These are phyloP conservation scores for Prionailurus bengalensis DNA, from an alignment of 2,113 vertebrate genomes.

Conservation along the genomic window DNA sequence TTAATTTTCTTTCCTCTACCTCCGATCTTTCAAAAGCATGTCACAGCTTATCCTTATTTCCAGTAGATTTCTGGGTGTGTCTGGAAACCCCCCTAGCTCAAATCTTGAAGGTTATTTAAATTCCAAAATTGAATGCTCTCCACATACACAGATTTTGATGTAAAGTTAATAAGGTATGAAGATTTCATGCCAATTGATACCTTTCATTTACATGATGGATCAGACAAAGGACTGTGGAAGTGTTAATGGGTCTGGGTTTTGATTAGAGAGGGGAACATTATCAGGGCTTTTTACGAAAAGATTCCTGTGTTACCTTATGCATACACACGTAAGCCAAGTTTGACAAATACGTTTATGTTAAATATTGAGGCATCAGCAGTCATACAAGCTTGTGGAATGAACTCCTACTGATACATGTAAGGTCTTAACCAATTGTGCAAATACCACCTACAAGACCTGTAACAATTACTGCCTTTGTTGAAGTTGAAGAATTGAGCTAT, in stretches of 20 bases:
- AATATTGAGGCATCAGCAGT: background rate
- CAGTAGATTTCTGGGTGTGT: slow-evolving; percentile 40
- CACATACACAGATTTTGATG: slow-evolving; percentile 28
- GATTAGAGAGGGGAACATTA: background rate
- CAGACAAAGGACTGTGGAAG: background rate
- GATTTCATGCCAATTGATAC: background rate
- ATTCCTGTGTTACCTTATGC: background rate
- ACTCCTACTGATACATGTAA: background rate
- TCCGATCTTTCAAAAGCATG: background rate
- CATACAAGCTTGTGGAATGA: background rate
- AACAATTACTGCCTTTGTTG: background rate
- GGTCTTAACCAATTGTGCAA: background rate
- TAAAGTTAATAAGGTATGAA: slow-evolving; percentile 42
- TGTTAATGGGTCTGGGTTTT: background rate
- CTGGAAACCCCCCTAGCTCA: slow-evolving; percentile 1
- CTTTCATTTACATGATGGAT: background rate
- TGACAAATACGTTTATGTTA: slow-evolving; percentile 48
- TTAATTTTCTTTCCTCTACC: slow-evolving; percentile 56
- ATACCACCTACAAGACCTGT: background rate
- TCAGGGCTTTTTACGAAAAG: background rate
- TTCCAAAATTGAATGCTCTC: background rate
- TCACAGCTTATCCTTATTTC: slow-evolving; percentile 41
- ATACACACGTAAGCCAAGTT: background rate
- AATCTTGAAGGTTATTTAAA: slow-evolving; percentile 53
- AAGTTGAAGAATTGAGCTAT: background rate